Base-by-base conservation (phyloP, 2,797 vertebrate species). In the Oryzias dopingdopingensis region DNA sequence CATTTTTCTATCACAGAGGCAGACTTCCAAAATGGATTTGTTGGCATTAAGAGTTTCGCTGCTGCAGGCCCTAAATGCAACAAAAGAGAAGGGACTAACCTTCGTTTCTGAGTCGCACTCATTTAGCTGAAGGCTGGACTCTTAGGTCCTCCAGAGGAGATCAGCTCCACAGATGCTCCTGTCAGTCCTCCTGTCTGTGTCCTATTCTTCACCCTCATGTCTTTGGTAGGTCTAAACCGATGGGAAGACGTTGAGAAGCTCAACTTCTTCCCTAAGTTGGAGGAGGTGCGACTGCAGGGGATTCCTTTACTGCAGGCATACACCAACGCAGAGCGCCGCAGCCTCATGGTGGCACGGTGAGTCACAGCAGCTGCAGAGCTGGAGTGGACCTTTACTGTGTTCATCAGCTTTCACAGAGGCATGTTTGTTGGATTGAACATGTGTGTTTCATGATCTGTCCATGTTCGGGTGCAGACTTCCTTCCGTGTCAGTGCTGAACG, bases 201-300 rank as follows among this genome's bases (percentile, higher is more conserved):
- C 10, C 32, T 2, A 12, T 13, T 37, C 32, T 16, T 13, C 14
- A 42, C 12, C 41, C 1, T 42, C 14, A 15, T n/a, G 6, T 44
- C 16, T 17, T 60, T 52, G 49, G 46, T 86, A 98, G 96, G 95
- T 92, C 92, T 98, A 61, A 94, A 90, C 60, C 92, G 79, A 62
- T 99, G 97, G 97, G 94, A 94, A 77, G 97, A 99, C 83, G 95
- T 99, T 63, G 96, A 98, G 86, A 99, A 96, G 82, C 83, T 99
- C 50, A 99, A 96, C 85, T 94, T 90, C 80, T 94, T 99, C 45
- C 97, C 97, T 12, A 96, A 94, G 74, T 86, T 99, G n/a, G 93
- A 96, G 89, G 97, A 99, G 79, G 93, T 99, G 56, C 93, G 96
- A 51, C 89, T 99, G 75, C 90, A 95, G 79, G 95, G 97, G 57